Conservation (phyloP, 1,140 invertebrate genomes). For the Ostrea denselamellosa region DNA sequence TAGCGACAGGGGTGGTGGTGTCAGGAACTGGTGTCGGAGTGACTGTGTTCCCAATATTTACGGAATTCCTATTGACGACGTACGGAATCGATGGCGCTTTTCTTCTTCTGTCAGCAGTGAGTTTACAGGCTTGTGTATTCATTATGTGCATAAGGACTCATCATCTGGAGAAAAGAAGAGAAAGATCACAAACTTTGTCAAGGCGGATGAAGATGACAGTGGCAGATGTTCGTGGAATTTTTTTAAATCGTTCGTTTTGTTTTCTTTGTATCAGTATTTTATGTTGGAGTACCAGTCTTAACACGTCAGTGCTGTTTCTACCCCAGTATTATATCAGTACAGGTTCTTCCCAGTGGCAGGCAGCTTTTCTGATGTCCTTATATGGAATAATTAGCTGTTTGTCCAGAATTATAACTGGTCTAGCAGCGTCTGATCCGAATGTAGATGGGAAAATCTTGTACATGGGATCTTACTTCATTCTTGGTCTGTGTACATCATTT, state of each 20-base stretch:
- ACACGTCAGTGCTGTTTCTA: background rate
- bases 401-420: constrained; percentile 37
- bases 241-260: constrained; percentile 3
- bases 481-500: constrained; percentile 26
- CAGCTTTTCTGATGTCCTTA: constrained; percentile 39
- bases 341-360: constrained; percentile 21
- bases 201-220: background rate
- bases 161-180: background rate
- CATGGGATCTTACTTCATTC: constrained; percentile 39
- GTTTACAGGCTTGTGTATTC: constrained; percentile 42
- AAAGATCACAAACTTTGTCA: background rate
- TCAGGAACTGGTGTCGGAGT: constrained; percentile 19
- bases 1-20: constrained; percentile 42
- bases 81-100: constrained; percentile 40
- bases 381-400: constrained; percentile 26
- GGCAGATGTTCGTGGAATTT: background rate
- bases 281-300: constrained; percentile 38
- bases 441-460: constrained; percentile 44
- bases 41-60: constrained; percentile 37
- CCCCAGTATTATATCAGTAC: constrained; percentile 33
- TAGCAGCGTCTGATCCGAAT: background rate
- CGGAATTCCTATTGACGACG: background rate
- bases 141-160: constrained; percentile 4
- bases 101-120: constrained; percentile 27
- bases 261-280: constrained; percentile 44